Evolutionary conservation across 1,140 invertebrate genomes (phyloP).

Genomic region (Lasioglossum albipes): DNA sequence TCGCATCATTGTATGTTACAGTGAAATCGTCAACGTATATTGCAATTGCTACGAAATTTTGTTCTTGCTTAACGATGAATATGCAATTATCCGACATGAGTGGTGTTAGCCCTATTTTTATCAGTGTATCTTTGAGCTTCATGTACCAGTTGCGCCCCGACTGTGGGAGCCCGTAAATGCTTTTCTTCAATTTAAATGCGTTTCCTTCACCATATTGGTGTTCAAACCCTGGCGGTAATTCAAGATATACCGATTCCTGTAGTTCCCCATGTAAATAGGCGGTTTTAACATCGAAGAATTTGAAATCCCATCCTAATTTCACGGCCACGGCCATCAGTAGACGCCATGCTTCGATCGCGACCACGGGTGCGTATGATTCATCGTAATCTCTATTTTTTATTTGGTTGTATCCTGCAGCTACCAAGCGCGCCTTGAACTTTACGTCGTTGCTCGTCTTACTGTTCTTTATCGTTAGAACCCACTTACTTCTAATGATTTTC

Average conservation of each 20-base stretch:
- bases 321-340: neutral
- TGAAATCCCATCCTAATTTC: neutral
- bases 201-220: neutral
- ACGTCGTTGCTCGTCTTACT: neutral
- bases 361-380: too few species aligned
- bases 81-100: slow-evolving; percentile 8
- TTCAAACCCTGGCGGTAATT: slow-evolving; percentile 13
- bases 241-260: slow-evolving; percentile 1
- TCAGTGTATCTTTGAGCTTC: slow-evolving; percentile 1
- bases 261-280: slow-evolving; percentile 5
- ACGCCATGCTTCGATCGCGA: too few species aligned
- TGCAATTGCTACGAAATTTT: neutral
- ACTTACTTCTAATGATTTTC: slow-evolving; percentile 30
- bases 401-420: slow-evolving; percentile 20
- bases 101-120: neutral
- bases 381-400: slow-evolving; percentile 7
- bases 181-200: slow-evolving; percentile 5
- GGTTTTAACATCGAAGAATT: slow-evolving; percentile 26
- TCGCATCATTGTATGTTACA: neutral
- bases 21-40: slow-evolving; percentile 4
- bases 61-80: neutral
- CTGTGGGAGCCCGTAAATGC: neutral
- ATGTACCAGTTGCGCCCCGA: slow-evolving; percentile 6
- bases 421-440: slow-evolving; percentile 16
- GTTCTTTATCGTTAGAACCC: slow-evolving; percentile 1